Evolutionary conservation across 2,113 vertebrate species (phyloP).

Genomic region (Pica pica): DNA sequence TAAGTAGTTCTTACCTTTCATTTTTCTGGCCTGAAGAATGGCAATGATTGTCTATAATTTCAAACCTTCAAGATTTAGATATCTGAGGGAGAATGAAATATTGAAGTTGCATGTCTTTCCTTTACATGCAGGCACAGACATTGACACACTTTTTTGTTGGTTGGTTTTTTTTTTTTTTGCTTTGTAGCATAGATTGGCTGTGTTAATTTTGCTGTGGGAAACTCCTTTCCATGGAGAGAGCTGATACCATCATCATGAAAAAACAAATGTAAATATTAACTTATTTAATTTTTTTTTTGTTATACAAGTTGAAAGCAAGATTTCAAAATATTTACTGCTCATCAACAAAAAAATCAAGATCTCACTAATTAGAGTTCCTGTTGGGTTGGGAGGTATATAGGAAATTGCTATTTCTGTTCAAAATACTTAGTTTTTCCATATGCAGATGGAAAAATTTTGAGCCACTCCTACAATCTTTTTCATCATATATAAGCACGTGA

Average conservation of each 20-base stretch:
- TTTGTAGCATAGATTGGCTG: background rate
- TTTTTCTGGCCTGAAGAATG: background rate
- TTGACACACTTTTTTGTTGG: background rate
- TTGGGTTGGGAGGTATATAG: accelerated
- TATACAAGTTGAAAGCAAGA: background rate
- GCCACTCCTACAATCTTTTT: background rate
- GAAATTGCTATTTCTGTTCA: background rate
- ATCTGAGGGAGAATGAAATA: background rate
- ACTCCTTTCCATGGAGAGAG: background rate
- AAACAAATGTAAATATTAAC: background rate
- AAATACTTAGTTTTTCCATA: background rate
- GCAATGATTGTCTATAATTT: background rate
- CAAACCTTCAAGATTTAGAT: background rate
- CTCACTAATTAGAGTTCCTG: background rate
- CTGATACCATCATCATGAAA: background rate
- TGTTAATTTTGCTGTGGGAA: background rate
- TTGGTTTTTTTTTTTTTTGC: background rate
- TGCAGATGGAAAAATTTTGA: background rate
- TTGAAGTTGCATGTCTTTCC: background rate
- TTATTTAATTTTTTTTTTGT: background rate
- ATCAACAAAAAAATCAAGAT: background rate
- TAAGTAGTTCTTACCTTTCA: conserved; percentile 28
- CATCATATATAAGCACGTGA: background rate
- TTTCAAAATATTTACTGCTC: background rate
- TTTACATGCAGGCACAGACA: background rate